These are phyloP conservation scores for Danionella dracula DNA, from an alignment of 2,797 vertebrate genomes.

Conservation along the genomic window DNA sequence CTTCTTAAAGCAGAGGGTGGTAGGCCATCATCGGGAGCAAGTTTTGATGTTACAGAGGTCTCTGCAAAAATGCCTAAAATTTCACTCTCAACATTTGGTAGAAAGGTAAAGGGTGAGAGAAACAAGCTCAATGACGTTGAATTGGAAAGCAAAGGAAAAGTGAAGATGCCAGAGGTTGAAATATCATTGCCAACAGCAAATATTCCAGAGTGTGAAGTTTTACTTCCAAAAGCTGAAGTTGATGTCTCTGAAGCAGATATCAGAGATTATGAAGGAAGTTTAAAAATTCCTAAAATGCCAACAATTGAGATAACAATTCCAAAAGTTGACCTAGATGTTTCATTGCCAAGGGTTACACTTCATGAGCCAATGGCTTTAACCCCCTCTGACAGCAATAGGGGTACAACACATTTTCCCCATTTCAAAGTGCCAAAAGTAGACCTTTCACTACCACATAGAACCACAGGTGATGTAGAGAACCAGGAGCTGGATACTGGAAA, in stretches of 20 bases:
- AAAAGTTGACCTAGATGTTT: conserved; percentile 64
- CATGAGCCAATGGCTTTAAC: conserved; percentile 23
- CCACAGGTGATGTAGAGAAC: conserved; percentile 34
- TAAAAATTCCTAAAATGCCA: conserved; percentile 71
- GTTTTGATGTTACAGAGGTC: conserved; percentile 66
- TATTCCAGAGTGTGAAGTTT: conserved; percentile 60
- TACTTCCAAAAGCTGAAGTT: conserved; percentile 64
- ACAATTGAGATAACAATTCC: conserved; percentile 65
- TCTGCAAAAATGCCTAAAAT: conserved; percentile 75
- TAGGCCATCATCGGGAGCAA: conserved; percentile 63
- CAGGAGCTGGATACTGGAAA: conserved; percentile 13
- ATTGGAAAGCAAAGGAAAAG: conserved; percentile 54
- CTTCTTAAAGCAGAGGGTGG: conserved; percentile 65
- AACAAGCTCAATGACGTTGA: conserved; percentile 37
- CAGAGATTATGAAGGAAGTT: conserved; percentile 64
- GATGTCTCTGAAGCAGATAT: conserved; percentile 70
- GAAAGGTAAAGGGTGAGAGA: conserved; percentile 59
- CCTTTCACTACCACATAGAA: conserved; percentile 50
- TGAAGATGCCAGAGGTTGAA: conserved; percentile 68
- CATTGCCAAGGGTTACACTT: conserved; percentile 55
- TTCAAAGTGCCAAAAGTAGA: conserved; percentile 58
- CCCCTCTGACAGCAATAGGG: conserved; percentile 11
- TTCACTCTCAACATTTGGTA: conserved; percentile 72
- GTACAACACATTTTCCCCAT: conserved; percentile 34
- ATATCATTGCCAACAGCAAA: conserved; percentile 64